Conservation (phyloP, 2,797 vertebrate species). For the Cephalopachus bancanus region DNA sequence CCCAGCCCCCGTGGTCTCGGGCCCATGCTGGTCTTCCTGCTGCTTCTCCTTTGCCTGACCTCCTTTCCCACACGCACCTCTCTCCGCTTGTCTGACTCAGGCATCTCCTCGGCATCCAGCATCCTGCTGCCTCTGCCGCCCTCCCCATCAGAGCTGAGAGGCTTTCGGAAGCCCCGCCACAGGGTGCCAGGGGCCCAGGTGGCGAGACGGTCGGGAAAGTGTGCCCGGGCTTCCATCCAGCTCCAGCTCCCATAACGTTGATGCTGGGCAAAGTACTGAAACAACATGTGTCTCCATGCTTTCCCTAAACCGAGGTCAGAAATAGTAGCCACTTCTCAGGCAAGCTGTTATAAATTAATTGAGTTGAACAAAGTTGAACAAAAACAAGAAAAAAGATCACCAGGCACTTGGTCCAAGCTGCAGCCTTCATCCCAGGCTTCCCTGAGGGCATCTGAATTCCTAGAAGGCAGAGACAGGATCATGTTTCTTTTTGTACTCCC, state of each 20-base stretch:
- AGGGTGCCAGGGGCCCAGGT: background rate
- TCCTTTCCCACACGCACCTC: background rate
- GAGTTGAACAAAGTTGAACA: background rate
- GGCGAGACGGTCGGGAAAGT: background rate
- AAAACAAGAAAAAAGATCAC: background rate
- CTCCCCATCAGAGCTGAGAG: background rate
- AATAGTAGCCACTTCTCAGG: background rate
- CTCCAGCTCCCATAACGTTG: background rate
- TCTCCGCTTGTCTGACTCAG: background rate
- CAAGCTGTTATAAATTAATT: background rate
- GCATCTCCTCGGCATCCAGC: background rate
- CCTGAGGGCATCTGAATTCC: background rate
- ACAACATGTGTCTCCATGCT: background rate
- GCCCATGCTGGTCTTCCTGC: background rate
- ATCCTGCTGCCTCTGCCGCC: background rate
- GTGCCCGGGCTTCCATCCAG: background rate
- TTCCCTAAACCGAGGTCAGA: constrained; percentile 12
- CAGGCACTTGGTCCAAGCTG: background rate
- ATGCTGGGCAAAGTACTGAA: background rate
- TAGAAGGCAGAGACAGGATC: background rate
- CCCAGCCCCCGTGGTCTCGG: background rate
- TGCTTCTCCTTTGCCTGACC: background rate
- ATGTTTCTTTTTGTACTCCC: background rate
- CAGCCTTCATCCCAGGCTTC: background rate
- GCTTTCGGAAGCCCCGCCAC: background rate